Evolutionary conservation across 2,113 vertebrate genomes (phyloP).

Genomic region (Tragelaphus scriptus): DNA sequence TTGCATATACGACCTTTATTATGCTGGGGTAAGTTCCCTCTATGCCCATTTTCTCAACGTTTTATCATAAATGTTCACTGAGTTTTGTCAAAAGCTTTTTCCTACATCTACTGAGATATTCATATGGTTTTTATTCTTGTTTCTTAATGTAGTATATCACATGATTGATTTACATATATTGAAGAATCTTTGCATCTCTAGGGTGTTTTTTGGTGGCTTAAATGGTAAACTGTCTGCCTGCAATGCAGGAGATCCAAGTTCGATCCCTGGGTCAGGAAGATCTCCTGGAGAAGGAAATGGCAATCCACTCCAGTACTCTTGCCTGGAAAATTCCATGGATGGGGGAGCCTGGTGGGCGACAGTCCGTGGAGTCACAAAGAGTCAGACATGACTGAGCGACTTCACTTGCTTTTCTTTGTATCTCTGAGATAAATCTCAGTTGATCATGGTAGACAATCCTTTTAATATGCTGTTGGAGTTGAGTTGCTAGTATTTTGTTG

Average conservation of each 20-base stretch:
- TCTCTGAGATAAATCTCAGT: neutral
- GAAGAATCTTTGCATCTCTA: neutral
- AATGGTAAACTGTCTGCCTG: neutral
- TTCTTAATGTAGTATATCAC: neutral
- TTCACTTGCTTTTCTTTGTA: neutral
- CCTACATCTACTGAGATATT: neutral
- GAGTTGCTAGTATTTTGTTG: neutral
- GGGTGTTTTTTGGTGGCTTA: neutral
- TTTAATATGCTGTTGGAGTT: neutral
- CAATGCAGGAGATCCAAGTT: neutral
- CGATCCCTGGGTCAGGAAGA: neutral
- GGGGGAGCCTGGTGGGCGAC: neutral
- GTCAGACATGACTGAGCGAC: accelerated
- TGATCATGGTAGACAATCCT: neutral
- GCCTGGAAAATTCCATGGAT: neutral
- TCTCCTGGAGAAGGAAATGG: neutral
- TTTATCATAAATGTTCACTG: neutral
- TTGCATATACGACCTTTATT: neutral
- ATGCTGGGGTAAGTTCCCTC: neutral
- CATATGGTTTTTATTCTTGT: neutral
- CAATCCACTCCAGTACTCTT: neutral
- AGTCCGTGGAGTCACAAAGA: neutral
- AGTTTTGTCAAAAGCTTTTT: neutral
- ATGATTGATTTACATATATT: neutral
- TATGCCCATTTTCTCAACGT: neutral